Evolutionary conservation across 2,113 vertebrate genomes (phyloP).

Genomic region (Centropus unirufus): DNA sequence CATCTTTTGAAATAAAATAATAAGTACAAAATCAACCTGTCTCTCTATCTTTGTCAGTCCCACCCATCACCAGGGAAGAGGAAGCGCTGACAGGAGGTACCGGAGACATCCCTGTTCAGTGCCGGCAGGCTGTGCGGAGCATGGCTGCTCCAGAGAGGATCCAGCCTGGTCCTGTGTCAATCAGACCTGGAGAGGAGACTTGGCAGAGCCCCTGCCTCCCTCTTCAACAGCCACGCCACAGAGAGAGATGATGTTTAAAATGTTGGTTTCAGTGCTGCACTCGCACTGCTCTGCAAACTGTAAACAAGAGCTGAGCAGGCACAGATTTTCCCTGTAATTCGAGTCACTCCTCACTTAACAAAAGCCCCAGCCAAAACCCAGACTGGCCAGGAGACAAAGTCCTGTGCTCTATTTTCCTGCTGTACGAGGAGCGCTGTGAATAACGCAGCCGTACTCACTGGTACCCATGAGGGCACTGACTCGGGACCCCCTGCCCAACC

Average conservation of each 20-base stretch:
- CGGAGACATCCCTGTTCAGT: background rate
- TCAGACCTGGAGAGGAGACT: background rate
- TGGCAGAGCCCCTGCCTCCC: background rate
- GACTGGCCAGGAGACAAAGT: background rate
- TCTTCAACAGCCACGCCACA: background rate
- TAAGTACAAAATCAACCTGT: background rate
- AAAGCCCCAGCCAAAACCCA: background rate
- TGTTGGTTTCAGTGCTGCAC: conserved; percentile 18
- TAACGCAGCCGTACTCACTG: conserved; percentile 52
- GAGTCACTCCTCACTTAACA: background rate
- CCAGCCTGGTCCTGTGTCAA: background rate
- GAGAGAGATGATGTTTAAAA: background rate
- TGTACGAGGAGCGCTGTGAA: background rate
- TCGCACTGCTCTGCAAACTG: conserved; percentile 1
- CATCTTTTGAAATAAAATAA: background rate
- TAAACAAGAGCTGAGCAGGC: conserved; percentile 59
- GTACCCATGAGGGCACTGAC: conserved; percentile 46
- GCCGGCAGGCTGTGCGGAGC: background rate
- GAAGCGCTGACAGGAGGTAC: background rate
- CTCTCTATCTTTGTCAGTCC: background rate
- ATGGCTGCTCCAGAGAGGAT: background rate
- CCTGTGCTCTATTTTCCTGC: background rate
- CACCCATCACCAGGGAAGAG: background rate
- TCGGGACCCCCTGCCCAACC: conserved; percentile 18
- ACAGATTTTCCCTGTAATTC: conserved; percentile 29